Base-by-base conservation (phyloP, 1,140 invertebrate species). In the Drosophila mojavensis region DNA sequence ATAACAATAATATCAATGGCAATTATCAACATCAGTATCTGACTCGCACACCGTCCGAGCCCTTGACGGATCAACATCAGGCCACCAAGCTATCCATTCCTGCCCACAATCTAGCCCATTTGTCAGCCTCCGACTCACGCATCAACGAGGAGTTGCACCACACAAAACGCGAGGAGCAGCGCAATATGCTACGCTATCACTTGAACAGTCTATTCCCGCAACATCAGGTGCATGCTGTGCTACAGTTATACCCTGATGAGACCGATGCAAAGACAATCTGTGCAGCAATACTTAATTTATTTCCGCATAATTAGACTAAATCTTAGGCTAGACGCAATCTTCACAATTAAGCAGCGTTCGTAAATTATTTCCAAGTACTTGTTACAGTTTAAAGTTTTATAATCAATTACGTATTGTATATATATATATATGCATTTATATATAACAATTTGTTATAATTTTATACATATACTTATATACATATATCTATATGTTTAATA, bases 251-350 rank as follows among this genome's bases (percentile, higher is more conserved):
- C 93, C 98, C 97, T 0, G 96, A 97, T 33, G 97, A 98, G 91
- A 97, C 95, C 1, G 96, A 98, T 92, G 95, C 97, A 0, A 96
- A 98, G 83, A 96, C 96, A 81, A 96, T 98, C 75, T 98, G 97
- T 93, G 96, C 96, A 39, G 95, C 96, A 63, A 97, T 98, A 74
- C 92, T 98, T 60, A 93, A 94, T 24, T 95, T 96, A 94, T 96
- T 96, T 93, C 95, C 95, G 10, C 74, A 90, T 82, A 91, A 91
- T 83, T 90, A 90, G 79, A 70, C 77, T 90, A 89, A 61, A 53
- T 64, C 41, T 64, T 74, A 78, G 65, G 61, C 56, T 72, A 74
- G 41, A 47, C 58, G 55, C 62, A 56, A 48, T 36, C 39, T 74
- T 62, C 59, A 30, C 53, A 36, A 63, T 56, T 61, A 53, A 70